These are phyloP conservation scores for Triplophysa bombifrons DNA, from an alignment of 2,797 vertebrate genomes.

Conservation along the genomic window DNA sequence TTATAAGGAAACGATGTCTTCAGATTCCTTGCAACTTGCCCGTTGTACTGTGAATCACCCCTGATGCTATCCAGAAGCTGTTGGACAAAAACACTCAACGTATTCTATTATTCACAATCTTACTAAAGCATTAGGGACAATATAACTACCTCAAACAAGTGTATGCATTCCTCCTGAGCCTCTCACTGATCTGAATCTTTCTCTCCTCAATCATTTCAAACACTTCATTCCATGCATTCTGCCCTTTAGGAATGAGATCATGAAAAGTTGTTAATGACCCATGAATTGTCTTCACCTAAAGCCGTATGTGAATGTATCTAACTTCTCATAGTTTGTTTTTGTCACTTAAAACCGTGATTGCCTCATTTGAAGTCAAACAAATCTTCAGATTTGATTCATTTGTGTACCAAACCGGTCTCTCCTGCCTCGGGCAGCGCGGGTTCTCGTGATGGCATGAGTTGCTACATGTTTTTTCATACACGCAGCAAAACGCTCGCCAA, in stretches of 20 bases:
- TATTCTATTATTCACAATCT: background rate
- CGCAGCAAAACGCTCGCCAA: background rate
- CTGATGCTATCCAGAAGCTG: background rate
- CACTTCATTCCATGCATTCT: constrained; percentile 28
- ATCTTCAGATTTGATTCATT: constrained; percentile 10
- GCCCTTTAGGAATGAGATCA: constrained; percentile 21
- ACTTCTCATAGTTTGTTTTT: background rate
- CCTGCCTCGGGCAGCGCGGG: constrained; percentile 22
- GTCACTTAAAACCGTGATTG: background rate
- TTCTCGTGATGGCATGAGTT: constrained; percentile 3
- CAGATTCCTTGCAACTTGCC: background rate
- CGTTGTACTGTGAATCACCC: background rate
- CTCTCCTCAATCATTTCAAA: background rate
- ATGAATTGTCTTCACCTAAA: background rate
- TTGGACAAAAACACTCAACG: background rate
- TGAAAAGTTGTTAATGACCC: constrained; percentile 33
- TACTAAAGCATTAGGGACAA: background rate
- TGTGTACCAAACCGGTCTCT: constrained; percentile 32
- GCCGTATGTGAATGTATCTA: background rate
- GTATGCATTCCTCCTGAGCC: background rate
- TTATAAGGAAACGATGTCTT: constrained; percentile 4
- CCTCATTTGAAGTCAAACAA: constrained; percentile 11
- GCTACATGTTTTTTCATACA: constrained; percentile 26
- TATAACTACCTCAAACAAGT: background rate
- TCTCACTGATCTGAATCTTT: too few relatives aligned